Conservation (phyloP, 2,888 invertebrate genomes). For the Lapara coniferarum region DNA sequence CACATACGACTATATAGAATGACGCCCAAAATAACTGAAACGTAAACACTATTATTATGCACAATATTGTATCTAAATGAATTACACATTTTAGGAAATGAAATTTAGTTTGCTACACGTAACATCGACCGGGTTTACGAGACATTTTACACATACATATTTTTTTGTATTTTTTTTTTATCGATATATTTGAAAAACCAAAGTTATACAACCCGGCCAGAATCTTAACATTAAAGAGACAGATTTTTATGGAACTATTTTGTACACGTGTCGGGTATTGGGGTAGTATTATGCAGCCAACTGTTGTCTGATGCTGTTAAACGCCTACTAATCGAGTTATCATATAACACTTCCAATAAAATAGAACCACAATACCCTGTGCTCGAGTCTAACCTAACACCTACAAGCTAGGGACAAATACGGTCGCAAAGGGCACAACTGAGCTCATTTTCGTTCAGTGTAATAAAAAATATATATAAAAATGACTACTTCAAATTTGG, state of each 20-base stretch:
- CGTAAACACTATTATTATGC: slow-evolving; percentile 57
- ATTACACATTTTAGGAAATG: slow-evolving; percentile 41
- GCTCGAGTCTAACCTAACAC: slow-evolving; percentile 78
- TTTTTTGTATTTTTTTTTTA: slow-evolving; percentile 17
- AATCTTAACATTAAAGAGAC: slow-evolving; percentile 62
- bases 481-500: slow-evolving; percentile 2
- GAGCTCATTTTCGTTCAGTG: slow-evolving; percentile 42
- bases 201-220: slow-evolving; percentile 52
- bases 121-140: slow-evolving; percentile 59
- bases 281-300: slow-evolving; percentile 77
- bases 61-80: slow-evolving; percentile 55
- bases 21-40: slow-evolving; percentile 18
- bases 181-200: slow-evolving; percentile 23
- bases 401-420: slow-evolving; percentile 80
- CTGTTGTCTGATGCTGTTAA: slow-evolving; percentile 60
- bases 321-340: slow-evolving; percentile 72
- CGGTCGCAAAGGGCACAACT: slow-evolving; percentile 76
- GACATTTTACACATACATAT: slow-evolving; percentile 8
- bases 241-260: slow-evolving; percentile 69
- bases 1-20: slow-evolving; percentile 20
- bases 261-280: slow-evolving; percentile 79
- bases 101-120: slow-evolving; percentile 62
- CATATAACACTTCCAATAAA: slow-evolving; percentile 74
- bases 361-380: slow-evolving; percentile 84
- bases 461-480: neutral